Evolutionary conservation across 2,797 vertebrate genomes (phyloP).

Genomic region (Schizopygopsis malacanthus): DNA sequence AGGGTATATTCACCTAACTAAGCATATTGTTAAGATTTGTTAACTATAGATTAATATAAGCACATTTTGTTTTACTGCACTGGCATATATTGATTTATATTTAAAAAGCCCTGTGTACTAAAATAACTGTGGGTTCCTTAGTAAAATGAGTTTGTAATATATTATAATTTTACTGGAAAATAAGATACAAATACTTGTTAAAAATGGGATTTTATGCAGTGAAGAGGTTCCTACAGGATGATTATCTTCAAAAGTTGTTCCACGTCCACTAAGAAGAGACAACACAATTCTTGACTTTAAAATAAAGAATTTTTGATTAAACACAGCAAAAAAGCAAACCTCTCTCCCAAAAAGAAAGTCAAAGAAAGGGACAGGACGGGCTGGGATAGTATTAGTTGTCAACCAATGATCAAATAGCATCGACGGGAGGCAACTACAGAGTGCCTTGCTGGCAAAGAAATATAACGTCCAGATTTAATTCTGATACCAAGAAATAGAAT

Average conservation of each 20-base stretch:
- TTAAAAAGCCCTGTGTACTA: too few species aligned
- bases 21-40: too few species aligned
- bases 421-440: constrained; percentile 83
- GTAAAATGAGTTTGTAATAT: background rate
- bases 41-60: too few species aligned
- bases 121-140: too few species aligned
- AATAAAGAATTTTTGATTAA: constrained; percentile 30
- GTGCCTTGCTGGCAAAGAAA: constrained; percentile 89
- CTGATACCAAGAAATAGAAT: constrained; percentile 99
- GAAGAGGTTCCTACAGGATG: background rate
- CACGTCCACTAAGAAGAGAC: background rate
- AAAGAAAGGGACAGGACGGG: constrained; percentile 77
- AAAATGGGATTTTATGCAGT: background rate
- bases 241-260: background rate
- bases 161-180: background rate
- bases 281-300: background rate
- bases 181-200: background rate
- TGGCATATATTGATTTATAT: too few species aligned
- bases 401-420: constrained; percentile 89
- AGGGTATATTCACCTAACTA: too few species aligned
- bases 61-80: too few species aligned
- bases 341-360: constrained; percentile 66
- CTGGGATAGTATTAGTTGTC: constrained; percentile 92
- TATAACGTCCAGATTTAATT: constrained; percentile 99
- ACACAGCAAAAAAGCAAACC: constrained; percentile 42